phyloP scores from a whole-genome alignment of 2,113 vertebrate species.

The Hassar affinis region DNA sequence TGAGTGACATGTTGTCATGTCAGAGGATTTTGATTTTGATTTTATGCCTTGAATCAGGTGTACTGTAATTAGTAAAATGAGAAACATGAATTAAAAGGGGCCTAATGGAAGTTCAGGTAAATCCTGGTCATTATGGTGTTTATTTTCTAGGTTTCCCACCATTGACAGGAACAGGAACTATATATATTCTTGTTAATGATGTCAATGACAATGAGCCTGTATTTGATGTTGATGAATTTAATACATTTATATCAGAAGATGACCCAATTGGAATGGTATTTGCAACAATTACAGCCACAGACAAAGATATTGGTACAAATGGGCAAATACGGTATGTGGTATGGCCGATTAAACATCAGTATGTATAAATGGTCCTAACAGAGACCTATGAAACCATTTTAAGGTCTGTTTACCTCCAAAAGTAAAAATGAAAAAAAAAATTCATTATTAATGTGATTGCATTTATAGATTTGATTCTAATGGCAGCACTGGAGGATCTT shows the following conservation, averaged over 20 bases:
- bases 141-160: conserved; percentile 63
- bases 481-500: not conserved
- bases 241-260: conserved; percentile 68
- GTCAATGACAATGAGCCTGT: conserved; percentile 72
- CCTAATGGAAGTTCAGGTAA: not conserved
- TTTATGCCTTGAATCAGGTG: not conserved
- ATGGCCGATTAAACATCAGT: not conserved
- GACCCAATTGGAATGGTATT: conserved; percentile 63
- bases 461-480: not conserved
- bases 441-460: not conserved
- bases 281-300: conserved; percentile 66
- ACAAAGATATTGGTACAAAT: conserved; percentile 66
- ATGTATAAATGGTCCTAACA: not conserved
- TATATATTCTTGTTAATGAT: conserved; percentile 70
- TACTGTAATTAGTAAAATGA: not conserved
- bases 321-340: conserved; percentile 66
- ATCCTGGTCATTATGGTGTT: conserved; percentile 18
- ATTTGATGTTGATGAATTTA: conserved; percentile 62
- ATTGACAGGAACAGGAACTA: conserved; percentile 68
- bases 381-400: not conserved
- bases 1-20: not conserved
- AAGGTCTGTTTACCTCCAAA: not conserved
- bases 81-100: not conserved
- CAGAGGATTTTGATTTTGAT: not conserved
- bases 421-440: not conserved